phyloP scores from a whole-genome alignment of 2,113 vertebrate species.

The Mastomys coucha region DNA sequence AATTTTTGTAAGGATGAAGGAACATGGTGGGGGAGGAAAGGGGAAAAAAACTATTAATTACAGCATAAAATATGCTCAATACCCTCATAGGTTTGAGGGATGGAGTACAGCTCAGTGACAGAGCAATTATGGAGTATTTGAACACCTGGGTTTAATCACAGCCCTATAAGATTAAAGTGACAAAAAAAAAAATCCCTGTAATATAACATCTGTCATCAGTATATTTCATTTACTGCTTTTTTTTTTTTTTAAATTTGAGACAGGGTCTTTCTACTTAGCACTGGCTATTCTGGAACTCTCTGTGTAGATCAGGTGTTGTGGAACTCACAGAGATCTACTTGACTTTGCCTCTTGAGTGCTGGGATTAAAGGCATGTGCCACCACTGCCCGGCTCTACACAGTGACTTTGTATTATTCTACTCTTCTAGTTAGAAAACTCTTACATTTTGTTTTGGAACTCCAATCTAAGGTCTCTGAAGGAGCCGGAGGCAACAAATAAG shows the following conservation, averaged over 20 bases:
- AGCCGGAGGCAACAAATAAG: background rate
- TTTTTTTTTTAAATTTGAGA: background rate
- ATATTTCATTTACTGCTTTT: constrained; percentile 5
- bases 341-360: background rate
- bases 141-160: background rate
- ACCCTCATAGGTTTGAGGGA: background rate
- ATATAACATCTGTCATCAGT: background rate
- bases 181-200: background rate
- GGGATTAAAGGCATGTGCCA: background rate
- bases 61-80: constrained; percentile 12
- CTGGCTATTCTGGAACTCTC: background rate
- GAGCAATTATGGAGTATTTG: background rate
- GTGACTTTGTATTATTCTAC: background rate
- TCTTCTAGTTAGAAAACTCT: background rate
- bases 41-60: background rate
- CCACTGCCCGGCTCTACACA: no score
- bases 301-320: background rate
- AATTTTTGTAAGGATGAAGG: background rate
- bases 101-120: background rate
- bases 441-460: background rate
- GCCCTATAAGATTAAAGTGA: background rate
- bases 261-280: background rate
- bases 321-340: background rate
- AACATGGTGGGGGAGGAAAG: background rate
- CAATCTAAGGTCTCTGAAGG: constrained; percentile 30